Conservation (phyloP, 2,113 vertebrate genomes). For the Petrocephalus zakoni region DNA sequence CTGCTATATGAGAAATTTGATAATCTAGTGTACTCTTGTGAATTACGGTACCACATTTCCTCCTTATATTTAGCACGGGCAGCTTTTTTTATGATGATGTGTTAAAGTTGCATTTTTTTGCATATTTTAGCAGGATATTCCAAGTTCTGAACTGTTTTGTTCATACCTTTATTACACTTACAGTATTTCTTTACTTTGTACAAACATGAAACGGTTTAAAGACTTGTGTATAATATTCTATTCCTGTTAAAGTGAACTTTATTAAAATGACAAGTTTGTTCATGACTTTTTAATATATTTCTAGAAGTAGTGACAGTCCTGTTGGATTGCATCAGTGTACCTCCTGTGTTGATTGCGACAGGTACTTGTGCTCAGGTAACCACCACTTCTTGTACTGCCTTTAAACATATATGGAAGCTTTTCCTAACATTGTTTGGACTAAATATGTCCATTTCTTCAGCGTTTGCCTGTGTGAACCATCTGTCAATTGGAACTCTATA, state of each 20-base stretch:
- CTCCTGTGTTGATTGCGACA: not conserved
- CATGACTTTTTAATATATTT: not conserved
- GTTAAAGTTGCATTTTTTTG: not conserved
- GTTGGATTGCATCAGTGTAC: not conserved
- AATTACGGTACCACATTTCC: not conserved
- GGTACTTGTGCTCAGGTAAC: not conserved
- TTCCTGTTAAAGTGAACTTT: constrained; percentile 1
- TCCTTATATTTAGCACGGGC: not conserved
- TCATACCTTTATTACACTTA: not conserved
- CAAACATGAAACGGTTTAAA: not conserved
- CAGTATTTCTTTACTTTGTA: not conserved
- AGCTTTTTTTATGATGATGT: not conserved
- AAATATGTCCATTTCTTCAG: not conserved
- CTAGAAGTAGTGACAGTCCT: not conserved
- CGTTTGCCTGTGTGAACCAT: not conserved
- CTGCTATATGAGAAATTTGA: not conserved
- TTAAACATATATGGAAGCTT: not conserved
- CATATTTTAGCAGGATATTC: not conserved
- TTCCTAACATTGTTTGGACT: not conserved
- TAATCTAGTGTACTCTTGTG: not conserved
- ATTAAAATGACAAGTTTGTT: not conserved
- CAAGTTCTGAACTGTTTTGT: not conserved
- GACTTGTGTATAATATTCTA: not conserved
- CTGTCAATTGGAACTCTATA: not conserved
- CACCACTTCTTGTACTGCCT: not conserved